Conservation (phyloP, 2,888 invertebrate genomes). For the Oasisia sp. region DNA sequence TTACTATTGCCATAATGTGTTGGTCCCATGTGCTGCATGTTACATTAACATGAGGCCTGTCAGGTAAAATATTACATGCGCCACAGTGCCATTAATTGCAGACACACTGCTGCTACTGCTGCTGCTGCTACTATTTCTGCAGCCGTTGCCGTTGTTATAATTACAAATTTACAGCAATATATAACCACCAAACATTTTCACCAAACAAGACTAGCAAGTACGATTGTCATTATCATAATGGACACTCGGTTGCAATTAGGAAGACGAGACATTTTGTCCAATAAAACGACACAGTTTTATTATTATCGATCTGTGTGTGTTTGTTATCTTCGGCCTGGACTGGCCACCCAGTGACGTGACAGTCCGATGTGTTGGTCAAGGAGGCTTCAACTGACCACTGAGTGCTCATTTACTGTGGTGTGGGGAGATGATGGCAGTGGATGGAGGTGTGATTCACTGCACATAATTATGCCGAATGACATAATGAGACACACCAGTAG, state of each 20-base stretch:
- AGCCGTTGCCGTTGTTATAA: background rate
- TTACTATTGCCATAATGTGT: background rate
- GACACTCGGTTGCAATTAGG: background rate
- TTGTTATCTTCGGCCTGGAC: no score
- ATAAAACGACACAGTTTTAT: no score
- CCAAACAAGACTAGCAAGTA: background rate
- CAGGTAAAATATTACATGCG: background rate
- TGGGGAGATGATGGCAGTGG: no score
- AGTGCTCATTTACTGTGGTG: no score
- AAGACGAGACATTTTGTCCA: background rate
- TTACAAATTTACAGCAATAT: background rate
- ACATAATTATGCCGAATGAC: no score
- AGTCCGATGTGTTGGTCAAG: no score
- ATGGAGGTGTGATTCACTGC: no score
- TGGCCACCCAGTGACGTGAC: no score
- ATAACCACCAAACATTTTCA: background rate
- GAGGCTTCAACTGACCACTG: no score
- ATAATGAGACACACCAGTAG: no score
- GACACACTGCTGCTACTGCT: background rate
- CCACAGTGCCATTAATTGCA: background rate
- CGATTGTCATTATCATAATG: background rate
- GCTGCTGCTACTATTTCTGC: background rate
- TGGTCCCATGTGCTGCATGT: background rate
- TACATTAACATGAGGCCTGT: background rate
- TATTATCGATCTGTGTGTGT: no score